Evolutionary conservation across 1,140 invertebrate species (phyloP).

Genomic region (Drosophila watanabei): DNA sequence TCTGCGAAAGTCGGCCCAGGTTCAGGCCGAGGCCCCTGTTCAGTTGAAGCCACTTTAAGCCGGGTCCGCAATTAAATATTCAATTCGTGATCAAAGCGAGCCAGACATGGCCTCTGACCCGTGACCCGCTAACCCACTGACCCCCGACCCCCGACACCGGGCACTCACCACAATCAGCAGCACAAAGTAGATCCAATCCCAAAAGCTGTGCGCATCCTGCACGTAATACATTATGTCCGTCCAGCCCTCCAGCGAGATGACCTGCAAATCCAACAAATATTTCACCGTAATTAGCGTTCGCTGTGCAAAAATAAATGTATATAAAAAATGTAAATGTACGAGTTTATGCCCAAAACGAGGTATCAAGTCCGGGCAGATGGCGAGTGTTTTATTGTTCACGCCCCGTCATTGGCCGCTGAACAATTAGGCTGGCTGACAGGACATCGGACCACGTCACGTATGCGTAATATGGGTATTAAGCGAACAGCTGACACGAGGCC

Average conservation of each 20-base stretch:
- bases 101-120: constrained; percentile 21
- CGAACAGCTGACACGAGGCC: not conserved
- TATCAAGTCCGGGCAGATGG: constrained; percentile 13
- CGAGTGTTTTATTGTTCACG: constrained; percentile 49
- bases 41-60: constrained; percentile 33
- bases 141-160: not conserved
- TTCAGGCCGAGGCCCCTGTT: not conserved
- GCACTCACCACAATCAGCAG: constrained; percentile 98
- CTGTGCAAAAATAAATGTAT: constrained; percentile 12
- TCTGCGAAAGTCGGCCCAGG: not conserved
- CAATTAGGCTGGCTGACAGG: constrained; percentile 47
- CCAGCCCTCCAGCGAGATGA: constrained; percentile 96
- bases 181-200: constrained; percentile 99
- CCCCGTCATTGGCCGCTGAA: constrained; percentile 24
- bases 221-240: constrained; percentile 98
- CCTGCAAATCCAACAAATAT: constrained; percentile 86
- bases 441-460: constrained; percentile 66
- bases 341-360: constrained; percentile 8
- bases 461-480: constrained; percentile 53
- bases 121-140: constrained; percentile 22
- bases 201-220: constrained; percentile 99
- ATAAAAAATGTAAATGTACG: constrained; percentile 7
- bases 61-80: constrained; percentile 51
- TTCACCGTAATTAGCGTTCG: constrained; percentile 56
- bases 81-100: constrained; percentile 55